These are phyloP conservation scores for Gymnoscopelus braueri DNA, from an alignment of 2,797 vertebrate genomes.

Conservation along the genomic window DNA sequence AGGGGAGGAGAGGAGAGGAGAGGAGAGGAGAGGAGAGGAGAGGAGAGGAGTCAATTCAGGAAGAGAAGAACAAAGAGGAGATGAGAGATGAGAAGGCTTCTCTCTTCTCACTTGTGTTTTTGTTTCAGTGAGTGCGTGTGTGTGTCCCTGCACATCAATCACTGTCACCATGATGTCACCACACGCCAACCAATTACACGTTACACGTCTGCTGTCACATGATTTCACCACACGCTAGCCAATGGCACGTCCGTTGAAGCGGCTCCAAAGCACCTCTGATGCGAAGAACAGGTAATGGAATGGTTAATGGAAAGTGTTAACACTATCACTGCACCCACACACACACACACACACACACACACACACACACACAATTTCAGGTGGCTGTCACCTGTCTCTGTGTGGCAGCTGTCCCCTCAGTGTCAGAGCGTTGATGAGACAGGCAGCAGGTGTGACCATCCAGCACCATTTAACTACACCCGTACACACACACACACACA, in stretches of 20 bases:
- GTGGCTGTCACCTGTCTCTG: constrained; percentile 28
- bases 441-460: too few relatives aligned
- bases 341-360: constrained; percentile 8
- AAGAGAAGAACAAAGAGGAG: not conserved
- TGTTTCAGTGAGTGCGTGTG: not conserved
- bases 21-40: not conserved
- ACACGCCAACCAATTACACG: not conserved
- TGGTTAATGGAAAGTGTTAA: constrained; percentile 21
- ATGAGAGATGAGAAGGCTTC: not conserved
- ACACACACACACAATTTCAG: constrained; percentile 2
- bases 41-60: not conserved
- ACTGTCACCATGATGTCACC: not conserved
- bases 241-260: not conserved
- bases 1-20: not conserved
- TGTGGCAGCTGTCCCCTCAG: constrained; percentile 14
- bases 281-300: constrained; percentile 25
- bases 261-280: not conserved
- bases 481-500: constrained; percentile 23
- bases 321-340: not conserved
- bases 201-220: not conserved
- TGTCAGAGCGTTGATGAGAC: constrained; percentile 33
- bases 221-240: not conserved
- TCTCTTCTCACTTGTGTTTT: constrained; percentile 2
- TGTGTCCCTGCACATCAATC: not conserved
- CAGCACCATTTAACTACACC: constrained; percentile 16